Percentiles rank a stretch among this genome's conserved stretches.
Conservation (phyloP, 2,888 invertebrate genomes). For the Bellardia bayeri region DNA sequence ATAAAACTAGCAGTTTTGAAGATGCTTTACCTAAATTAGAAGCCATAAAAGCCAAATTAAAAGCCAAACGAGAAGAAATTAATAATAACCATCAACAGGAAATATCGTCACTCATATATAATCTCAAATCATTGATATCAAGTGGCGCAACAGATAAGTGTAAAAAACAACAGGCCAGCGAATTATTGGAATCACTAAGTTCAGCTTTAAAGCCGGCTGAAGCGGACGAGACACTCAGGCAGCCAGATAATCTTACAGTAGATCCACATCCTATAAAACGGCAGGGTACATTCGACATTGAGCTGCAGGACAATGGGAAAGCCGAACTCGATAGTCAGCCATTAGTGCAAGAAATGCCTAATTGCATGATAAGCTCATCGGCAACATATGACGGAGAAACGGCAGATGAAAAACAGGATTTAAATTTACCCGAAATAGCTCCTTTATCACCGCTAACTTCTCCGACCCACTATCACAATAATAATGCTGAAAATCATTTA, state of each 20-base stretch:
- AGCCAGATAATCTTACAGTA: neutral
- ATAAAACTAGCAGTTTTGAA: neutral
- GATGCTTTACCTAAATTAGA: constrained; percentile 57
- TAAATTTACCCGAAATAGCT: constrained; percentile 72
- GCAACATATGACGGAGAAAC: constrained; percentile 74
- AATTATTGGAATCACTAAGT: constrained; percentile 76
- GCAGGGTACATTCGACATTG: constrained; percentile 79
- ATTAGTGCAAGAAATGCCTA: constrained; percentile 64
- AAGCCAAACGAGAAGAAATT: constrained; percentile 65
- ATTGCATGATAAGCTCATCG: constrained; percentile 74
- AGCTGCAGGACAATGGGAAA: constrained; percentile 70
- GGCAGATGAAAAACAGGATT: constrained; percentile 65
- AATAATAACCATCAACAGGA: constrained; percentile 74
- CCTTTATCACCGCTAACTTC: constrained; percentile 44
- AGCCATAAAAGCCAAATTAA: constrained; percentile 69
- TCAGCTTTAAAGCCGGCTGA: constrained; percentile 65
- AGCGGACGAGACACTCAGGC: neutral
- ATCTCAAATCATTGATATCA: constrained; percentile 75
- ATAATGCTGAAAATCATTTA: constrained; percentile 1
- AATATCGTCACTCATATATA: constrained; percentile 74
- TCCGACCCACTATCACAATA: neutral
- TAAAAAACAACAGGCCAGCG: constrained; percentile 75
- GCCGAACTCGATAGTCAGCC: constrained; percentile 17
- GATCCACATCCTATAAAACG: constrained; percentile 75
- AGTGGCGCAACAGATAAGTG: constrained; percentile 72